Conservation (phyloP, 1,140 invertebrate species). For the Apocrypta bakeri region DNA sequence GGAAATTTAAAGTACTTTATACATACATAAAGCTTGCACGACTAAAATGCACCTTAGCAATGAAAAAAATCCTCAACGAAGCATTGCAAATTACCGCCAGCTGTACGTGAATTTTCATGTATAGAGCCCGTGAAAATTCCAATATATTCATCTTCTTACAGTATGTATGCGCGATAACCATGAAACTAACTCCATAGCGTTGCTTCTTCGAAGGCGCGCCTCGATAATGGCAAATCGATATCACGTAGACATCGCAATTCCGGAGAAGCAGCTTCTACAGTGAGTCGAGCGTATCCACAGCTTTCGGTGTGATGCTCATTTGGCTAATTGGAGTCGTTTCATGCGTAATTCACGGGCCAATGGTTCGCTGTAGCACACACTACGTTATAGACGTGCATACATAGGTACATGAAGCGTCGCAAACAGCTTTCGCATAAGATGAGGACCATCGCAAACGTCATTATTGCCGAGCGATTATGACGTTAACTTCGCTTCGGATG, state of each 20-base stretch:
- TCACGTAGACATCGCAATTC: constrained; percentile 20
- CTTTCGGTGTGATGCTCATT: constrained; percentile 57
- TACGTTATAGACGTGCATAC: constrained; percentile 56
- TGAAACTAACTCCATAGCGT: not conserved
- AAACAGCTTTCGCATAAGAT: not conserved
- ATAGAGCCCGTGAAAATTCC: not conserved
- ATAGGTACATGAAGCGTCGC: not conserved
- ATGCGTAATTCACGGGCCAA: constrained; percentile 66
- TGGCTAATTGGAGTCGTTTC: constrained; percentile 71
- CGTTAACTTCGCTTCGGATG: constrained; percentile 40
- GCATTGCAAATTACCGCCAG: not conserved
- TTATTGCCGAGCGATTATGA: constrained; percentile 60
- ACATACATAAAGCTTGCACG: no score
- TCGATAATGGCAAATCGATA: constrained; percentile 4
- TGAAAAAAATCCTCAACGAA: not conserved
- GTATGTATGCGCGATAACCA: not conserved
- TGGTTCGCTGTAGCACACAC: constrained; percentile 59
- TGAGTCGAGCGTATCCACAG: not conserved
- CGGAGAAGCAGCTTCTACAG: not conserved
- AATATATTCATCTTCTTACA: not conserved
- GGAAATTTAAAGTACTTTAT: no score
- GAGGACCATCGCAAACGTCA: constrained; percentile 66
- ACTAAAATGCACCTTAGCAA: no score
- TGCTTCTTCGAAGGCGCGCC: not conserved
- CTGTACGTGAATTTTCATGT: no score